Percentiles rank a stretch among this genome's conserved stretches.
phyloP scores from a whole-genome alignment of 2,888 invertebrate species.

The Cephus runcator region DNA sequence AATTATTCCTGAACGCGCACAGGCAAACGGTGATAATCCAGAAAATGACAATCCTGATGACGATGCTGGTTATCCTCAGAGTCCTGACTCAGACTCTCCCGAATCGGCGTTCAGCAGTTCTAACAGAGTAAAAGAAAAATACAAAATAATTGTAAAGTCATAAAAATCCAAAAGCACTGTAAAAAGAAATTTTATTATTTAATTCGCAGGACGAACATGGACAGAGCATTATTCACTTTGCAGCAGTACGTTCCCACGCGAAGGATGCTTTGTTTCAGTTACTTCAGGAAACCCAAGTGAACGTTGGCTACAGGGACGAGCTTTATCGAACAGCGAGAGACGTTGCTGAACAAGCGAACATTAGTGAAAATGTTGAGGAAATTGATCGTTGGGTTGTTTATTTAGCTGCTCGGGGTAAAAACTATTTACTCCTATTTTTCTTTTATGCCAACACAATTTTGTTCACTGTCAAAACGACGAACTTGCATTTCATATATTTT shows the following conservation, averaged over 20 bases:
- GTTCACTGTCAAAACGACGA: background rate
- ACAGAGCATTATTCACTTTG: conserved; percentile 89
- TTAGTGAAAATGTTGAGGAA: conserved; percentile 81
- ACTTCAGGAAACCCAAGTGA: conserved; percentile 82
- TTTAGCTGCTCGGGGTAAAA: conserved; percentile 79
- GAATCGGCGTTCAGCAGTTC: conserved; percentile 51
- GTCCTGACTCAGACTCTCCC: conserved; percentile 50
- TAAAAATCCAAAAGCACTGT: background rate
- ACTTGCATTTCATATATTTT: conserved; percentile 3
- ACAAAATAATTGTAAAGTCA: background rate
- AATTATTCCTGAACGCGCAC: conserved; percentile 45
- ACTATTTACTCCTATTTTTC: background rate
- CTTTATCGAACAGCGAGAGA: conserved; percentile 89
- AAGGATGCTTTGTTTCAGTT: conserved; percentile 83
- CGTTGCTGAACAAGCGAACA: conserved; percentile 82
- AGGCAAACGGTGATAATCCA: conserved; percentile 7
- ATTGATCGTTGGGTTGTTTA: conserved; percentile 85
- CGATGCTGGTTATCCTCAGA: conserved; percentile 57
- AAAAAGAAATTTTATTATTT: background rate
- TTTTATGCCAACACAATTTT: background rate
- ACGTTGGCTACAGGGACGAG: conserved; percentile 85
- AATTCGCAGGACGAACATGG: conserved; percentile 84
- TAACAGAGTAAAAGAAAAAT: conserved; percentile 30
- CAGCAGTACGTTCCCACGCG: conserved; percentile 84
- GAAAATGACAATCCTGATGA: conserved; percentile 47